Evolutionary conservation across 2,888 invertebrate species (phyloP).

Genomic region (Lasioglossum lativentre): DNA sequence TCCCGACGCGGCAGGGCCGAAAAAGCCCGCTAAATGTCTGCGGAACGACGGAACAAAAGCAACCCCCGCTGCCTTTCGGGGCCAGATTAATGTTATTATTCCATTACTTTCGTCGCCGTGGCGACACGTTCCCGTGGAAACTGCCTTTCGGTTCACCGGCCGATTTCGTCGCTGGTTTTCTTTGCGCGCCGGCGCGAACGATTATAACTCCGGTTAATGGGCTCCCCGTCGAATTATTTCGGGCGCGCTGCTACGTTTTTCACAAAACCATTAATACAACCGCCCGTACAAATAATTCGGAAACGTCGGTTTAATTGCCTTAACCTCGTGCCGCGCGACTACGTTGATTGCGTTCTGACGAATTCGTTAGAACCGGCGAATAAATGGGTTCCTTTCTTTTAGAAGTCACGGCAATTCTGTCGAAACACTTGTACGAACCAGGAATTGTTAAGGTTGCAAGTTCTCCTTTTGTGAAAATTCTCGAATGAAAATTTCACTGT

Average conservation of each 20-base stretch:
- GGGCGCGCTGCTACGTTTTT: not conserved
- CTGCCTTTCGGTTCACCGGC: slow-evolving; percentile 4
- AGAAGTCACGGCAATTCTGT: not conserved
- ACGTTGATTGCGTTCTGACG: not conserved
- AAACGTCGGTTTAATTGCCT: not conserved
- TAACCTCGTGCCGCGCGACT: not conserved
- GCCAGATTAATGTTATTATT: slow-evolving; percentile 43
- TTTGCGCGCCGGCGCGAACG: slow-evolving; percentile 5
- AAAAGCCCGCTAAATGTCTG: slow-evolving; percentile 50
- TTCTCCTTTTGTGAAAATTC: not conserved
- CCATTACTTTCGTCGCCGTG: slow-evolving; percentile 23
- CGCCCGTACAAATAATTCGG: not conserved
- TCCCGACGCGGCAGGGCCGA: slow-evolving; percentile 21
- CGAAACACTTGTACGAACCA: not conserved
- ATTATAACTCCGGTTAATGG: slow-evolving; percentile 12
- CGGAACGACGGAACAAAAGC: slow-evolving; percentile 38
- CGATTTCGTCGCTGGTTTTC: not conserved
- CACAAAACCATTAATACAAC: not conserved
- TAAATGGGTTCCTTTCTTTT: not conserved
- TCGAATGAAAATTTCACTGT: not conserved
- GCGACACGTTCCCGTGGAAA: slow-evolving; percentile 11
- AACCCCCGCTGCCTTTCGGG: slow-evolving; percentile 21
- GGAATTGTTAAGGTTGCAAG: not conserved
- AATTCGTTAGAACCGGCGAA: not conserved
- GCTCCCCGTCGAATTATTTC: not conserved